phyloP scores from a whole-genome alignment of 2,888 invertebrate genomes.

The Nebria brevicollis region DNA sequence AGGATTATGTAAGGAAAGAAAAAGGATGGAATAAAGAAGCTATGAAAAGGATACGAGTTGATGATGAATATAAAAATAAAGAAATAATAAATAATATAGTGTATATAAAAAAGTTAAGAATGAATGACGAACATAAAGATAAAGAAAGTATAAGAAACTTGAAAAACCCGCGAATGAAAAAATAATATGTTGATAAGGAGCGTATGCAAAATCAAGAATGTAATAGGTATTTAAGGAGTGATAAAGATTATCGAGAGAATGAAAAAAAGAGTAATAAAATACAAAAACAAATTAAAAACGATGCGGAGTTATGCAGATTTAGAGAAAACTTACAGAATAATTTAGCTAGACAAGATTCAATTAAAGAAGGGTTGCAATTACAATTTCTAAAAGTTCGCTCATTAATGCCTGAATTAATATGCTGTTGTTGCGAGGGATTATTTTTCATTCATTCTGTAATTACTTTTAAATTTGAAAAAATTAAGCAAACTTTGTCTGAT shows the following conservation, averaged over 20 bases:
- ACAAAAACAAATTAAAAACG: background rate
- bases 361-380: constrained; percentile 17
- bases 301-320: background rate
- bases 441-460: too few species aligned
- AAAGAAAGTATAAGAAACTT: too few species aligned
- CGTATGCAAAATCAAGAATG: background rate
- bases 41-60: too few species aligned
- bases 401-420: constrained; percentile 37
- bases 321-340: background rate
- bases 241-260: background rate
- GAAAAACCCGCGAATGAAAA: background rate
- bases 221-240: background rate
- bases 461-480: too few species aligned
- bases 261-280: background rate
- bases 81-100: too few species aligned
- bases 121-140: too few species aligned
- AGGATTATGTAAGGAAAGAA: too few species aligned
- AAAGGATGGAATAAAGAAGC: too few species aligned
- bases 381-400: constrained; percentile 26
- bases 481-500: too few species aligned
- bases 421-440: constrained; percentile 48
- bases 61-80: too few species aligned
- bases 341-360: background rate
- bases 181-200: background rate
- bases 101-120: too few species aligned